Evolutionary conservation across 2,113 vertebrate genomes (phyloP).

Genomic region (Mustela lutreola): DNA sequence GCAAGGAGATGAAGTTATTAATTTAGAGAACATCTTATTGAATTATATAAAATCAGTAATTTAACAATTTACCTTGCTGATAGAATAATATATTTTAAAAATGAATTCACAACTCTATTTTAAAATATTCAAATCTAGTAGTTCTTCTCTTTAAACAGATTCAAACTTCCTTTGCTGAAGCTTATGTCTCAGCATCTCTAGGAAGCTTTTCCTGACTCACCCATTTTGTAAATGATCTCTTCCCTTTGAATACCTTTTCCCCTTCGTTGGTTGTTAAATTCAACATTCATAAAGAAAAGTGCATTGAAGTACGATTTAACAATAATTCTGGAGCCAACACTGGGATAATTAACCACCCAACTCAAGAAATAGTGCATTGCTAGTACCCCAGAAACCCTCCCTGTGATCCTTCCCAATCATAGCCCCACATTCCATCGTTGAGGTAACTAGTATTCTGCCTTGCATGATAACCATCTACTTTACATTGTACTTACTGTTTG

Average conservation of each 20-base stretch:
- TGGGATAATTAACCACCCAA: neutral
- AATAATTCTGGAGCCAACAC: neutral
- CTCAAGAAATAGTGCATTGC: neutral
- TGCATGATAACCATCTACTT: neutral
- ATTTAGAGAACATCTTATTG: conserved; percentile 10
- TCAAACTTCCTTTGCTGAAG: neutral
- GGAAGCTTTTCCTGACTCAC: neutral
- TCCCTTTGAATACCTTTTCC: neutral
- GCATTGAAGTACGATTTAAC: neutral
- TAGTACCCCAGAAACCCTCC: neutral
- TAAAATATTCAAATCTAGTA: neutral
- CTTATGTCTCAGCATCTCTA: neutral
- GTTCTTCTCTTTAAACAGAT: neutral
- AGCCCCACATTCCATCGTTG: neutral
- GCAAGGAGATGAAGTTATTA: neutral
- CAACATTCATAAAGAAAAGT: neutral
- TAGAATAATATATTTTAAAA: neutral
- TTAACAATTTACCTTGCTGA: neutral
- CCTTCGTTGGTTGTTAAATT: conserved; percentile 17
- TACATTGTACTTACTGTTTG: neutral
- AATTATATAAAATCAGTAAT: neutral
- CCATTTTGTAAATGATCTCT: neutral
- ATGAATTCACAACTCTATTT: neutral
- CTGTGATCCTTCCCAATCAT: neutral
- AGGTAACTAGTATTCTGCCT: neutral